phyloP scores from a whole-genome alignment of 1,140 invertebrate species.

The Meloidogyne exigua region DNA sequence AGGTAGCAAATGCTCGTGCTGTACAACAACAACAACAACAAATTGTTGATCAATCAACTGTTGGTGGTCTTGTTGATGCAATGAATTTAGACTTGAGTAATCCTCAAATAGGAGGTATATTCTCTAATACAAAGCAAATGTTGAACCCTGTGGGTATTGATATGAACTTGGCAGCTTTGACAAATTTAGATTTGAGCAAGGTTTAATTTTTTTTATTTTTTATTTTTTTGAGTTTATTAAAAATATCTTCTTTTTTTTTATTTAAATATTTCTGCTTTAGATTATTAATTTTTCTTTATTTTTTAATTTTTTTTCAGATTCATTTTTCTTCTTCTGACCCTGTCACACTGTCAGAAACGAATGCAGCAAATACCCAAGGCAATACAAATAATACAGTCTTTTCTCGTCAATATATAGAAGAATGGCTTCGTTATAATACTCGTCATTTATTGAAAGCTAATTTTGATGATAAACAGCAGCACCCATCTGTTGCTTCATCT shows the following conservation, averaged over 20 bases:
- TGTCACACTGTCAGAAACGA: conserved; percentile 10
- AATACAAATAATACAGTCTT: conserved; percentile 16
- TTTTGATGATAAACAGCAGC: conserved; percentile 18
- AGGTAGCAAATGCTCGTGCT: conserved; percentile 1
- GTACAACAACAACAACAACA: not conserved
- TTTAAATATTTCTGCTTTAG: too few relatives aligned
- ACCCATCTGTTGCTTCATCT: not conserved
- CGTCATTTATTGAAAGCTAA: conserved; percentile 33
- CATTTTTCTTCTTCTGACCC: conserved; percentile 14
- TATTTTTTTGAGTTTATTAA: too few relatives aligned
- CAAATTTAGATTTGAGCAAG: conserved; percentile 27
- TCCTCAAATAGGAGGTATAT: conserved; percentile 3
- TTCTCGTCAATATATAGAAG: conserved; percentile 41
- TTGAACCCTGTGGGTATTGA: conserved; percentile 15
- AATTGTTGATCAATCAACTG: conserved; percentile 11
- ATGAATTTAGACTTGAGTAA: conserved; percentile 22
- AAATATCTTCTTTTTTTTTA: too few relatives aligned
- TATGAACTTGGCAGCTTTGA: conserved; percentile 19
- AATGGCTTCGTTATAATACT: conserved; percentile 41
- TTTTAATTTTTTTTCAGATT: conserved; percentile 2
- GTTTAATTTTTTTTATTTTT: not conserved
- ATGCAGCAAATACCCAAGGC: not conserved
- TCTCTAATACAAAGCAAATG: conserved; percentile 11
- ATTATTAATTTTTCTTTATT: too few relatives aligned
- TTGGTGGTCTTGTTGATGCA: conserved; percentile 3